Evolutionary conservation across 2,888 invertebrate species (phyloP).

Genomic region (Caenorhabditis sp.): DNA sequence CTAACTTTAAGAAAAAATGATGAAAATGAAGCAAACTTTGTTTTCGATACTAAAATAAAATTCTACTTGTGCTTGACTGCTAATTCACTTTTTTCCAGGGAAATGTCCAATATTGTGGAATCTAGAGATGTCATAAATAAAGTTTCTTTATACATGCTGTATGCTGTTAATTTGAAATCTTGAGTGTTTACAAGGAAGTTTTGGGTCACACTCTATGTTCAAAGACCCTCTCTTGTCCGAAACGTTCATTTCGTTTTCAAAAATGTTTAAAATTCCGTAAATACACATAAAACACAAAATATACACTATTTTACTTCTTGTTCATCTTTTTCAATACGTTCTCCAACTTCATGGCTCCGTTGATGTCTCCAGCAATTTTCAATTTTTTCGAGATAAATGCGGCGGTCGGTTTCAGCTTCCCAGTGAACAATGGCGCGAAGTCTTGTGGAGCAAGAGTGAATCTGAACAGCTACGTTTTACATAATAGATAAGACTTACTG

Average conservation of each 20-base stretch:
- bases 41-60: too few species aligned
- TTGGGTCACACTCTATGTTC: too few species aligned
- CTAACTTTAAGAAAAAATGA: too few species aligned
- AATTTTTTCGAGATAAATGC: slow-evolving; percentile 96
- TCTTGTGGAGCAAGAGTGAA: slow-evolving; percentile 75
- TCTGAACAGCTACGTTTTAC: slow-evolving; percentile 6
- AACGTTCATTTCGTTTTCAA: not conserved
- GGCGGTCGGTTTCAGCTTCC: slow-evolving; percentile 86
- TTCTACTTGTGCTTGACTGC: too few species aligned
- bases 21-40: too few species aligned
- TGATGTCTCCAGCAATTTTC: slow-evolving; percentile 86
- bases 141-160: too few species aligned
- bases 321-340: slow-evolving; percentile 79
- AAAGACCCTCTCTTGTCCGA: too few species aligned
- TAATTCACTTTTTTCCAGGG: too few species aligned
- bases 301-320: not conserved
- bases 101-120: too few species aligned
- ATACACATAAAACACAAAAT: not conserved
- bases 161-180: too few species aligned
- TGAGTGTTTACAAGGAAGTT: too few species aligned
- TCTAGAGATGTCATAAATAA: too few species aligned
- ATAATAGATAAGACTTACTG: not conserved
- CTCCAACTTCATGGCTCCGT: slow-evolving; percentile 92
- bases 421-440: slow-evolving; percentile 76
- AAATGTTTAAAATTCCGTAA: not conserved